Conservation (phyloP, 2,113 vertebrate genomes). For the Rallus limicola region DNA sequence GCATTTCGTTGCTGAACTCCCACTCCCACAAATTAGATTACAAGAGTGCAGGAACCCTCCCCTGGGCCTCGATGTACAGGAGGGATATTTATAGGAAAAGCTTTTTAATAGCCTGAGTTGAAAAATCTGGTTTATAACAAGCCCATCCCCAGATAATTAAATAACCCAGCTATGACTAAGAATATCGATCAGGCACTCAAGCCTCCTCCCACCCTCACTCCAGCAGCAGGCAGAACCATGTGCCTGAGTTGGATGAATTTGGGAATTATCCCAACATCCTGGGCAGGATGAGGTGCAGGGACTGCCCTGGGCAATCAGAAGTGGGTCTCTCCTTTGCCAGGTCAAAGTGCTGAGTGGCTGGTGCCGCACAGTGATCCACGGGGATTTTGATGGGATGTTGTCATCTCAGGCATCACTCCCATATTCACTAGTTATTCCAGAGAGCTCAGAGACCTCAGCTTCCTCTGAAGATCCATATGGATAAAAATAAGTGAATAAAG, state of each 20-base stretch:
- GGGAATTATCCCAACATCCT: background rate
- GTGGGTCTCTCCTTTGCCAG: background rate
- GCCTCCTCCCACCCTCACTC: background rate
- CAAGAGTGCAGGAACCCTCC: background rate
- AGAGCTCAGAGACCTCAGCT: background rate
- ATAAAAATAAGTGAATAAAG: background rate
- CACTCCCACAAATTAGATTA: background rate
- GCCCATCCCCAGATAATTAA: background rate
- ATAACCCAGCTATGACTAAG: background rate
- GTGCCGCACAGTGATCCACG: fast-evolving
- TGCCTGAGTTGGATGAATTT: fast-evolving
- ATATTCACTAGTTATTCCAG: background rate
- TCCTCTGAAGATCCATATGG: background rate
- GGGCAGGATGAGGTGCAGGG: fast-evolving
- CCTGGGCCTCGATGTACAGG: background rate
- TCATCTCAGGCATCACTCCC: background rate
- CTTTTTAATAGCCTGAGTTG: background rate
- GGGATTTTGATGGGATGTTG: background rate
- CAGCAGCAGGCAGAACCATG: background rate
- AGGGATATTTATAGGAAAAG: slow-evolving; percentile 18
- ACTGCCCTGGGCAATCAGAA: fast-evolving
- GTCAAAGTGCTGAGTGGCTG: fast-evolving
- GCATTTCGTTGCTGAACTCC: background rate
- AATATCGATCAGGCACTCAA: background rate
- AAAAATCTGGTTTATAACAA: background rate